Conservation (phyloP, 2,888 invertebrate genomes). For the Siphlonurus alternatus region DNA sequence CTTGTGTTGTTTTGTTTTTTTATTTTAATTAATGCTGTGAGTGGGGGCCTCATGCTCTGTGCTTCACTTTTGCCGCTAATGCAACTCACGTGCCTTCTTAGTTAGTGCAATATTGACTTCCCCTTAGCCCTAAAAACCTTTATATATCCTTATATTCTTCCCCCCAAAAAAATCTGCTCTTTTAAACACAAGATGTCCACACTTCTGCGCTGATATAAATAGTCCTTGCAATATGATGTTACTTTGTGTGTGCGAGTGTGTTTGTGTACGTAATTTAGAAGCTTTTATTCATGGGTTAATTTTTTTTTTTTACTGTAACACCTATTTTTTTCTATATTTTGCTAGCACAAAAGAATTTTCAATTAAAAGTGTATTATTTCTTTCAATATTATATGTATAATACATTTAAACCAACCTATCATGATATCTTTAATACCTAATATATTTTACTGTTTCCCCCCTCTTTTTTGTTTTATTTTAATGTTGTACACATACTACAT, state of each 20-base stretch:
- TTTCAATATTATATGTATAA: neutral
- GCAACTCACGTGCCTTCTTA: neutral
- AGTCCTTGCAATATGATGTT: constrained; percentile 4
- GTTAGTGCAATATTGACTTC: neutral
- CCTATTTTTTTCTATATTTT: neutral
- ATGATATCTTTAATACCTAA: neutral
- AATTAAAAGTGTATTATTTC: neutral
- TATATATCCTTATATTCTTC: neutral
- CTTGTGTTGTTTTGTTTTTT: neutral
- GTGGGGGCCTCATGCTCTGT: neutral
- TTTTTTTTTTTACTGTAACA: neutral
- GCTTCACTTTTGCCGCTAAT: neutral
- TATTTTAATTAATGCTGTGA: too few species aligned
- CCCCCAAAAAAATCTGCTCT: too few species aligned
- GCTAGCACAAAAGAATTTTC: neutral
- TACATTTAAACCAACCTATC: neutral
- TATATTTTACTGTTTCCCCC: neutral
- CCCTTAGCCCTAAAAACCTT: too few species aligned
- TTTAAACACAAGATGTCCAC: neutral
- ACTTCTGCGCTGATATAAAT: neutral
- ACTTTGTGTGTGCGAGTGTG: neutral
- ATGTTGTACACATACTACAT: neutral
- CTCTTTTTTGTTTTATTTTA: neutral
- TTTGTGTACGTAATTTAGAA: neutral
- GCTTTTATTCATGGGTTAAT: neutral